phyloP scores from a whole-genome alignment of 1,140 invertebrate species.

The Atta colombica region DNA sequence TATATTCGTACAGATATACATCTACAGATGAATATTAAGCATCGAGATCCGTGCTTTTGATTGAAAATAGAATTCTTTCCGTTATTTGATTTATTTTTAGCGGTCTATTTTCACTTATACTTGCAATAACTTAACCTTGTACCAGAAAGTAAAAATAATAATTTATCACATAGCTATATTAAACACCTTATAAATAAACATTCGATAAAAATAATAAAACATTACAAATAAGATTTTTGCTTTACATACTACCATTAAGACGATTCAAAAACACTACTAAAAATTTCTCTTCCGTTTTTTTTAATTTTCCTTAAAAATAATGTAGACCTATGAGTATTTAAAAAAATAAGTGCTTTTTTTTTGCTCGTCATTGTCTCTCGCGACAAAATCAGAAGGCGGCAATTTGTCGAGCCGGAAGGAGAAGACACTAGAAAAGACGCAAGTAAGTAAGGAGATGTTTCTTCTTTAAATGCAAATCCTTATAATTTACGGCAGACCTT shows the following conservation, averaged over 20 bases:
- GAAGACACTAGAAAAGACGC: conserved; percentile 8
- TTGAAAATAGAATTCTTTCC: too few relatives aligned
- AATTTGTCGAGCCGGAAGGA: neutral
- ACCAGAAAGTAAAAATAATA: neutral
- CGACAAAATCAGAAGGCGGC: conserved; percentile 20
- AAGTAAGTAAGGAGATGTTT: conserved; percentile 65
- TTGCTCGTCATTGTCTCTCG: neutral
- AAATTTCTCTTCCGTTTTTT: neutral
- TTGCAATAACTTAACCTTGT: neutral
- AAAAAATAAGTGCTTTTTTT: neutral
- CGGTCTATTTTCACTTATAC: too few relatives aligned
- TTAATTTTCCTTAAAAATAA: neutral
- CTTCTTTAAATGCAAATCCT: conserved; percentile 59
- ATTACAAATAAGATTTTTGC: conserved; percentile 1
- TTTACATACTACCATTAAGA: neutral
- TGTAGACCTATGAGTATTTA: neutral
- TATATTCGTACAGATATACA: too few relatives aligned
- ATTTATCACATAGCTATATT: neutral
- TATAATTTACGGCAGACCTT: conserved; percentile 69
- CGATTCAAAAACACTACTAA: neutral
- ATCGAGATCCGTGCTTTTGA: too few relatives aligned
- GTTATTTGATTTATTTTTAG: too few relatives aligned
- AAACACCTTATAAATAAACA: neutral
- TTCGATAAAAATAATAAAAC: conserved; percentile 1
- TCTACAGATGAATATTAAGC: too few relatives aligned